Base-by-base conservation (phyloP, 2,797 vertebrate genomes). In the Erithacus rubecula region DNA sequence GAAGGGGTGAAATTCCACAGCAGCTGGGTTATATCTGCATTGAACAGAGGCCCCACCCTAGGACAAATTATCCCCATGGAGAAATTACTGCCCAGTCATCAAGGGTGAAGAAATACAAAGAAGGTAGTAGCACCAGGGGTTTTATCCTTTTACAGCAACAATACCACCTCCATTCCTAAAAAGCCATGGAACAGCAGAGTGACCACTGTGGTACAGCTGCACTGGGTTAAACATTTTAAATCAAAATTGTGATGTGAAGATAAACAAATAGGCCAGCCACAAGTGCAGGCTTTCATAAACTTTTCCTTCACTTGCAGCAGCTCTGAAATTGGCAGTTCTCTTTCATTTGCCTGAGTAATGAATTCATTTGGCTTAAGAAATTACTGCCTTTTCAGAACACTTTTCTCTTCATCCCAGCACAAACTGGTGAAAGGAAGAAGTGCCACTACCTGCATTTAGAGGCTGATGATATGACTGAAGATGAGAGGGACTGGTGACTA, bases 71-170 rank as follows among this genome's bases (percentile, higher is more conserved):
- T 93, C 67, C 94, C 88, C 3, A 1, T 30, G 78, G 92, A 95
- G 88, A 92, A 95, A 96, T 90, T 68, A 93, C 5, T 85, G 75
- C 82, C 72, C 16, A 92, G 15, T 47, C 90, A 91, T 58, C 78
- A 74, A 83, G 90, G 64, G 68, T 83, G 83, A 83, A 85, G 89
- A 76, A 92, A 85, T 19, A 94, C 68, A 96, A 94, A 96, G 95
- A 41, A 77, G 53, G 68, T 2, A 47, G 68, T 16, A 92, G 47
- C 89, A 75, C 75, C 78, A 41, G 84, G 90, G 80, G 59, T 32
- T 93, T 96, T 83, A 91, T 93, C 75, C 89, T 77, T 75, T 89
- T 71, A 83, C 62, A 58, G 71, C 3, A 0, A 87, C 87, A 95
- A 89, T 58, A 36, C 64, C 60, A 83, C 78, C 78, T 90, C 69